Evolutionary conservation across 2,113 vertebrate species (phyloP).

Genomic region (Sialia sialis): DNA sequence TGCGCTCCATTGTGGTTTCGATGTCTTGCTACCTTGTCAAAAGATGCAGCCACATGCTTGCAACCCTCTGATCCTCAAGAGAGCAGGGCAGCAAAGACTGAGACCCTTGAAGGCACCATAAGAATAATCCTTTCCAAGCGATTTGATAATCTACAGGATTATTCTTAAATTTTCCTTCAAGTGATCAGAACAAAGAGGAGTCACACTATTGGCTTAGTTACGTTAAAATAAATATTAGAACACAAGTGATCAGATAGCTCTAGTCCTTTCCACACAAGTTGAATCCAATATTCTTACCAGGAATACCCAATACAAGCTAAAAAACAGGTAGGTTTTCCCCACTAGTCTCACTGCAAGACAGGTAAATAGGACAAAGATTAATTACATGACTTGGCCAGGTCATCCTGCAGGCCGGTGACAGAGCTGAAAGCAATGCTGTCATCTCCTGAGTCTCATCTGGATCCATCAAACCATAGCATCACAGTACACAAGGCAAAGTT

Average conservation of each 20-base stretch:
- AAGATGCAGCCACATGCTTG: background rate
- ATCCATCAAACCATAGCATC: background rate
- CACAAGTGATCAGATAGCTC: background rate
- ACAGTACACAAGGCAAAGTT: background rate
- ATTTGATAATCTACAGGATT: background rate
- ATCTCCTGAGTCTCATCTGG: background rate
- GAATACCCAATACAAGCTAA: background rate
- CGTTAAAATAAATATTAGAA: background rate
- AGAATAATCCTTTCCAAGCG: background rate
- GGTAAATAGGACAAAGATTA: background rate
- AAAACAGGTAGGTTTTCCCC: background rate
- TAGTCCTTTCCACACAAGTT: background rate
- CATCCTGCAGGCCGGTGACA: background rate
- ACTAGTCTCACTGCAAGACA: background rate
- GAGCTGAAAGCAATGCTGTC: background rate
- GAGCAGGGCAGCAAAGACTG: background rate
- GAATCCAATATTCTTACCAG: background rate
- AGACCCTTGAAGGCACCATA: background rate
- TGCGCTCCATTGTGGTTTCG: background rate
- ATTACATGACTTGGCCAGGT: background rate
- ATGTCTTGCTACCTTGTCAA: background rate
- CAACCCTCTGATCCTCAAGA: background rate
- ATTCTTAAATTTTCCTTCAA: background rate
- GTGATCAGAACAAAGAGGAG: background rate
- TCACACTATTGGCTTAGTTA: background rate